Evolutionary conservation across 1,140 invertebrate genomes (phyloP).

Genomic region (Pogonognathellus flavescens): DNA sequence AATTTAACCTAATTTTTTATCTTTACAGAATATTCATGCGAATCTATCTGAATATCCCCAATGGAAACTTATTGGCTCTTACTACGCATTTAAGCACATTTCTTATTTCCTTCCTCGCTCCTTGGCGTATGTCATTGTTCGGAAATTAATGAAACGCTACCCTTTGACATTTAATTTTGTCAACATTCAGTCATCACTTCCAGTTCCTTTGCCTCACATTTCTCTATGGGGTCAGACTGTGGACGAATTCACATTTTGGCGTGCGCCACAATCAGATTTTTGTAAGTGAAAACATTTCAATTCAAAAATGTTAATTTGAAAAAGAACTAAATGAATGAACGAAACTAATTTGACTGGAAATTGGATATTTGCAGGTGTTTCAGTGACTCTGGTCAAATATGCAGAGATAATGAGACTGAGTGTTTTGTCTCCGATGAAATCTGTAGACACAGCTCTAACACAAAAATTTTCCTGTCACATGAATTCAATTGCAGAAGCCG

Average conservation of each 20-base stretch:
- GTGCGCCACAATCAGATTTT: conserved; percentile 1
- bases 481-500: conserved; percentile 14
- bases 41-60: not conserved
- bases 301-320: too few relatives aligned
- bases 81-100: not conserved
- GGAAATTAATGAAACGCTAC: conserved; percentile 11
- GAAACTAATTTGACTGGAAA: not conserved
- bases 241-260: conserved; percentile 16
- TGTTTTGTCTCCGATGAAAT: conserved; percentile 34
- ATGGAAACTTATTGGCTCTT: not conserved
- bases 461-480: not conserved
- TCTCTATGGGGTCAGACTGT: conserved; percentile 7
- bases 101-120: conserved; percentile 18
- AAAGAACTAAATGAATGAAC: too few relatives aligned
- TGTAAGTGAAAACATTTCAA: not conserved
- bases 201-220: conserved; percentile 7
- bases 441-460: not conserved
- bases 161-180: not conserved
- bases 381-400: conserved; percentile 11
- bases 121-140: not conserved
- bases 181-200: not conserved
- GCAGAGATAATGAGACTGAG: not conserved
- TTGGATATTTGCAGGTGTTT: conserved; percentile 26
- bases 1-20: not conserved
- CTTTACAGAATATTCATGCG: not conserved